Percentiles rank a stretch among this genome's conserved stretches.
Evolutionary conservation across 2,113 vertebrate species (phyloP).

Genomic region (Laterallus jamaicensis): DNA sequence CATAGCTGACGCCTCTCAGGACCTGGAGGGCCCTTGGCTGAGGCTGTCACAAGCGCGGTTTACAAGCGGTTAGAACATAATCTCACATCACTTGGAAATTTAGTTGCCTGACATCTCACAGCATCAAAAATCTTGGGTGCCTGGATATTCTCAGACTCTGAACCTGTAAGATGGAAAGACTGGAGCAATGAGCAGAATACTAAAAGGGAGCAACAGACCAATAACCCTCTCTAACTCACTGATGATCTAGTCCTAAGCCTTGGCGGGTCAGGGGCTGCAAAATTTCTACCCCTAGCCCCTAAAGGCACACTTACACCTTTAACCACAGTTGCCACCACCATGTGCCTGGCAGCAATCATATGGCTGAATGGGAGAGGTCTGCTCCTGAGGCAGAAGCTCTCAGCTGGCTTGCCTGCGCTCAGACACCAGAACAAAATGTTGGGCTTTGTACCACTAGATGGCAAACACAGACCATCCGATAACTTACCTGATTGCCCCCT

Average conservation of each 20-base stretch:
- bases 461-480: constrained; percentile 3
- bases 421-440: not conserved
- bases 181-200: not conserved
- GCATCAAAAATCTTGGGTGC: not conserved
- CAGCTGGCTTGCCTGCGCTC: not conserved
- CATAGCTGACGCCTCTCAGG: not conserved
- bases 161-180: not conserved
- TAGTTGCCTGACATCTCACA: not conserved
- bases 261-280: not conserved
- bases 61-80: not conserved
- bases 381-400: not conserved
- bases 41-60: not conserved
- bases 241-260: not conserved
- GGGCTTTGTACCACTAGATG: constrained; percentile 43
- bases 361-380: not conserved
- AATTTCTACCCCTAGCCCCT: not conserved
- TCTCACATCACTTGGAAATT: not conserved
- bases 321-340: not conserved
- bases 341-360: not conserved
- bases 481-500: not conserved
- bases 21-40: not conserved
- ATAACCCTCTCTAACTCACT: not conserved
- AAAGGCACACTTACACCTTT: not conserved
- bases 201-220: not conserved
- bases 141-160: not conserved